These are phyloP conservation scores for Tribolium freemani DNA, from an alignment of 2,888 invertebrate genomes.

Conservation along the genomic window DNA sequence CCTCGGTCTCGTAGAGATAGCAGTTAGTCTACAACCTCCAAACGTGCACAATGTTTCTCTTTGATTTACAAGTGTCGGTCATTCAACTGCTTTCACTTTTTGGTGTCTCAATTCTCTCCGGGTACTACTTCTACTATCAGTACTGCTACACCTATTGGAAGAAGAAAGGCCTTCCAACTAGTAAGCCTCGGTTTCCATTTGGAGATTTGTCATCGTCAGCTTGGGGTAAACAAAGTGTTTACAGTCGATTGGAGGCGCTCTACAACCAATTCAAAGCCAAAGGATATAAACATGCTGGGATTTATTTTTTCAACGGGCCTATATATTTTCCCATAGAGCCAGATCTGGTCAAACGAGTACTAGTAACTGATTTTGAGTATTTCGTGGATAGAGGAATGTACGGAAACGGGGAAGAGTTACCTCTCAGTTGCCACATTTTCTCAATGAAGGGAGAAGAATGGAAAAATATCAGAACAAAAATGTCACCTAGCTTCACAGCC, in stretches of 20 bases:
- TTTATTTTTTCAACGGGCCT: constrained; percentile 49
- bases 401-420: constrained; percentile 18
- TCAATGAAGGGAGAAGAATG: constrained; percentile 36
- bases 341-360: constrained; percentile 52
- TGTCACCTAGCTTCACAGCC: constrained; percentile 37
- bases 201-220: constrained; percentile 25
- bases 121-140: constrained; percentile 32
- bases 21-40: neutral
- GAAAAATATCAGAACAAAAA: constrained; percentile 29
- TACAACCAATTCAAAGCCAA: constrained; percentile 45
- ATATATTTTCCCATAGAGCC: constrained; percentile 53
- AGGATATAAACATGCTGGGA: constrained; percentile 43
- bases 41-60: neutral
- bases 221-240: constrained; percentile 25
- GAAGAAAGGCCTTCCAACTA: constrained; percentile 26
- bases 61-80: neutral
- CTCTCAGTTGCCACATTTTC: constrained; percentile 36
- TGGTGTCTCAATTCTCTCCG: neutral
- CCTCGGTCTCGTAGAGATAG: neutral
- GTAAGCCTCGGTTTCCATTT: constrained; percentile 18
- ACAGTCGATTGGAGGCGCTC: constrained; percentile 10
- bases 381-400: constrained; percentile 47
- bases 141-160: constrained; percentile 37
- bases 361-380: constrained; percentile 56
- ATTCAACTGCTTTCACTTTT: neutral